phyloP scores from a whole-genome alignment of 2,113 vertebrate species.

The Anguilla rostrata region DNA sequence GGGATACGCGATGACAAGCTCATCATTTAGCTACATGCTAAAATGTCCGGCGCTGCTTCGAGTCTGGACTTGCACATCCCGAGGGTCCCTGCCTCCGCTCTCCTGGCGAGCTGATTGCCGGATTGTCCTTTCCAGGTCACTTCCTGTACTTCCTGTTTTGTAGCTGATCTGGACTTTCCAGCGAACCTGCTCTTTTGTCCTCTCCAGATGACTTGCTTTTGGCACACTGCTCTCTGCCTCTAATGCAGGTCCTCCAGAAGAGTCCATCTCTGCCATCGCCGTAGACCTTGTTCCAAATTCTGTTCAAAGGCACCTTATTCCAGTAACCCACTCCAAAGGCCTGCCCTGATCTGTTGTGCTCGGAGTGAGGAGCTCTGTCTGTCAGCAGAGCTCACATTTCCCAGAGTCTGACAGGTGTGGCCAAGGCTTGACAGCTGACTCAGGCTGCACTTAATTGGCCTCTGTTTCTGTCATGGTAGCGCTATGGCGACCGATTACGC shows the following conservation, averaged over 20 bases:
- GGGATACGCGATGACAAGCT: too few species aligned
- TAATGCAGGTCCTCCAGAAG: background rate
- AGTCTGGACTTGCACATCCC: too few species aligned
- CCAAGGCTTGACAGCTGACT: conserved; percentile 51
- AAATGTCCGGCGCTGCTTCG: too few species aligned
- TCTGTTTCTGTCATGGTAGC: background rate
- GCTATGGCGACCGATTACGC: conserved; percentile 32
- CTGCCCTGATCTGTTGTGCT: background rate
- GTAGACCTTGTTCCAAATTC: background rate
- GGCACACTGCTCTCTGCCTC: background rate
- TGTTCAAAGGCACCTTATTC: background rate
- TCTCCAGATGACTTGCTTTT: background rate
- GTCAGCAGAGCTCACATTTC: conserved; percentile 47
- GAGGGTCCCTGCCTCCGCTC: too few species aligned
- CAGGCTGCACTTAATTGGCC: conserved; percentile 24
- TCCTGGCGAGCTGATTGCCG: too few species aligned
- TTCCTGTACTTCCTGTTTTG: too few species aligned
- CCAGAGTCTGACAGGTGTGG: conserved; percentile 43
- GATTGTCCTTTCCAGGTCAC: too few species aligned
- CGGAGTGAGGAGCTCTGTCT: conserved; percentile 11
- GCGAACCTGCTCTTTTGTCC: too few species aligned
- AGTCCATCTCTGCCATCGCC: background rate
- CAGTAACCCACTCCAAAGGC: background rate
- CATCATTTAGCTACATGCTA: too few species aligned
- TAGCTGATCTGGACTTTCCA: too few species aligned